phyloP scores from a whole-genome alignment of 1,140 invertebrate genomes.

The Calephelis virginiensis region DNA sequence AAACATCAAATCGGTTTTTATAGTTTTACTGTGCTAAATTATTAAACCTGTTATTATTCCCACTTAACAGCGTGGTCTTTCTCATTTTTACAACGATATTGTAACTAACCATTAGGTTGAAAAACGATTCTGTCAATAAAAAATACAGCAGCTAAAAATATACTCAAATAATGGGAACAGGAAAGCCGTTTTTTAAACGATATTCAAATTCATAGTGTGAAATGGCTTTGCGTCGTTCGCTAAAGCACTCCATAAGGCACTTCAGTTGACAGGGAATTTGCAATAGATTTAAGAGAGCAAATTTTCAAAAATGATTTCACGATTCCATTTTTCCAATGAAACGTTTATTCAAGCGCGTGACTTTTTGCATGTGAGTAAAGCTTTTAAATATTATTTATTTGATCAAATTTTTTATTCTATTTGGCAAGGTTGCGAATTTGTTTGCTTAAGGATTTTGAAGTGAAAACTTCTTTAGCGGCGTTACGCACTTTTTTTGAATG shows the following conservation, averaged over 20 bases:
- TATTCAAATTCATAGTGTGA: constrained; percentile 42
- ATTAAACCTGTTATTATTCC: too few relatives aligned
- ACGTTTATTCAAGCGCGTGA: background rate
- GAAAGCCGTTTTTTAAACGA: constrained; percentile 36
- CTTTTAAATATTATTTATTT: background rate
- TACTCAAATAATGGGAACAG: background rate
- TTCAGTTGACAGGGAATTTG: constrained; percentile 40
- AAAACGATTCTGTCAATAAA: too few relatives aligned
- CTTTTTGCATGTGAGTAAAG: background rate
- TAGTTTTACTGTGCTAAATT: too few relatives aligned
- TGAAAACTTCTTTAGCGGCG: too few relatives aligned
- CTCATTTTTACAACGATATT: too few relatives aligned
- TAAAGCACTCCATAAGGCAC: constrained; percentile 42
- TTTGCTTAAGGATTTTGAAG: too few relatives aligned
- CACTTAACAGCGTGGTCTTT: too few relatives aligned
- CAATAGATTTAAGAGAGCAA: constrained; percentile 46
- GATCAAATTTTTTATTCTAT: background rate
- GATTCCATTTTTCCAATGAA: constrained; percentile 27
- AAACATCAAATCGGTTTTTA: too few relatives aligned
- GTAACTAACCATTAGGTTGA: too few relatives aligned
- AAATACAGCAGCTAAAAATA: too few relatives aligned
- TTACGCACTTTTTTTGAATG: too few relatives aligned
- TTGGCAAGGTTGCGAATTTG: too few relatives aligned
- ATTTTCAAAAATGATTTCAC: constrained; percentile 36
- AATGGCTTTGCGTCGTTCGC: constrained; percentile 35